Evolutionary conservation across 53 echinoderm and acorn worm species (phyloP), one percentile per base, ranked within the genome.

Genomic region (Luidia sarsii): DNA sequence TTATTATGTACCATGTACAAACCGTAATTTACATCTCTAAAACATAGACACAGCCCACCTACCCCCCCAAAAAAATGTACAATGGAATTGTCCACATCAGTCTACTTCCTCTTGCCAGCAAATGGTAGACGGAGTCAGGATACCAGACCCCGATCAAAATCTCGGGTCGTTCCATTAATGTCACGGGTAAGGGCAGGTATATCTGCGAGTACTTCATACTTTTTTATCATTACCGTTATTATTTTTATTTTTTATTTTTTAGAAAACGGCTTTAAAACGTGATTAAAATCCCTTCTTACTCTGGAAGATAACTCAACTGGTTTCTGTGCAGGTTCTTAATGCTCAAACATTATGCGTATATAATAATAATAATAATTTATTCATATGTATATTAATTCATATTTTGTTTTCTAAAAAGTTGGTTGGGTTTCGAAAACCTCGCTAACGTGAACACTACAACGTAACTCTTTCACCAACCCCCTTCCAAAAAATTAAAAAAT

Each of bases 71-170:
- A 6, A 6, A 6, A 11, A 41, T 57, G 38, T 39, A 56, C 57
- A 74, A 74, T 74, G 57, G 74, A 74, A 57, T 72, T 24, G 24
- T 55, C 73, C 56, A 72, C 13, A 57, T 21, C 24, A 72, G 55
- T 74, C 74, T 74, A 57, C 74, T 74, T 41, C 67, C 74, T 29
- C 57, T 56, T 74, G 74, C 74, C 74, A 74, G 74, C 45, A 74
- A 74, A 57, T 56, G 74, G 6, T 39, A 57, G 43, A 57, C 57
- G 41, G 74, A 57, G 74, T 56, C 74, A 74, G 57, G 29, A 74
- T n/a, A 74, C 57, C 24, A 74, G 74, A 74, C 57, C 67, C 67
- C 36, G 57, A 57, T 74, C 41, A 39, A 57, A 54, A 11, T 21
- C 30, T 51, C 18, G 57, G 57, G 37, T 32, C 39, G 20, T 37